A percentile compares a stretch with the other conserved stretches of the same genome.
phyloP scores from a whole-genome alignment of 2,113 vertebrate genomes.

The Todiramphus saurophagus region DNA sequence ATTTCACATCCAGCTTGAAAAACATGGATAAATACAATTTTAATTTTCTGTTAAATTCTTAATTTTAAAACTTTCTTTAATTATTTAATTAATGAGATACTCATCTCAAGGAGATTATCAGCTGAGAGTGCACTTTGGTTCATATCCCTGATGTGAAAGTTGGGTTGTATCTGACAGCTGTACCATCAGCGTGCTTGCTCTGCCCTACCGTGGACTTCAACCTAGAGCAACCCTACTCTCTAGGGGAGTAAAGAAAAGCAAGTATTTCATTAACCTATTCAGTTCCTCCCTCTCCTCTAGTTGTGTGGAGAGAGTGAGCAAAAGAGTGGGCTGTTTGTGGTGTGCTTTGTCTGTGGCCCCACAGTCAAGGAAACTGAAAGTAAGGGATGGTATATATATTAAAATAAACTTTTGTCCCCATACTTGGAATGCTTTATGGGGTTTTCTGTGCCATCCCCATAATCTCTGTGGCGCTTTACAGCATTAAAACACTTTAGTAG shows the following conservation, averaged over 20 bases:
- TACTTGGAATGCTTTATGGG: not conserved
- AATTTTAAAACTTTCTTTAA: too few species aligned
- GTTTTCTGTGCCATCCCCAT: not conserved
- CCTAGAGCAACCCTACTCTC: not conserved
- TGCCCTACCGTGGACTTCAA: slow-evolving; percentile 17
- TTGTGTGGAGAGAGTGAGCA: not conserved
- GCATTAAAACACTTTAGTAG: not conserved
- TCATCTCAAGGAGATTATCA: not conserved
- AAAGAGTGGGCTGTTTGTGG: not conserved
- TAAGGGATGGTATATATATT: not conserved
- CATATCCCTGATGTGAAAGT: not conserved
- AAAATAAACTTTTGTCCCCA: not conserved
- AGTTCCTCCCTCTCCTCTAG: not conserved
- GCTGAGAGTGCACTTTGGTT: not conserved
- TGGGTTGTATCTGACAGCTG: not conserved
- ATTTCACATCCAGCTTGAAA: not conserved
- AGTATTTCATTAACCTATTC: not conserved
- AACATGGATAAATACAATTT: not conserved
- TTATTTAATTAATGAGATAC: not conserved
- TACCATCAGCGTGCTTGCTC: not conserved
- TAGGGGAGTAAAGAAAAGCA: not conserved
- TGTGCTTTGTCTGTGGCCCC: not conserved
- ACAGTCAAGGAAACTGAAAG: not conserved
- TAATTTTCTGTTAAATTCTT: not conserved
- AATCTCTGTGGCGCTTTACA: not conserved